A percentile compares a stretch with the other conserved stretches of the same genome.
phyloP scores from a whole-genome alignment of 2,888 invertebrate genomes.

The Hirtodrosophila alboralis region DNA sequence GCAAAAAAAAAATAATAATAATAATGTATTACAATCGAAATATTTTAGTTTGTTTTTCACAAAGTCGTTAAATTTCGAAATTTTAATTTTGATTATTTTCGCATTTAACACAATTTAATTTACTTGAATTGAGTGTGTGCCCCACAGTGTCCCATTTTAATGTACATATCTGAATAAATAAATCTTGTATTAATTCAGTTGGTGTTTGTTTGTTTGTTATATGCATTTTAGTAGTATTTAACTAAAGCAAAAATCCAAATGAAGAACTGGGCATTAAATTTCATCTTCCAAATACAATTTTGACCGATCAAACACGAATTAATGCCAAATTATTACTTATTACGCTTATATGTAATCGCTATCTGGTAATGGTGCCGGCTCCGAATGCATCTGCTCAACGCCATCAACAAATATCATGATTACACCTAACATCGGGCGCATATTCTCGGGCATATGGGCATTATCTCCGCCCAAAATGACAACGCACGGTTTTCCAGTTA shows the following conservation, averaged over 20 bases:
- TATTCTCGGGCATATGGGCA: constrained; percentile 53
- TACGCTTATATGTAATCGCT: constrained; percentile 26
- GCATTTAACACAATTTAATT: constrained; percentile 18
- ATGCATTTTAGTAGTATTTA: background rate
- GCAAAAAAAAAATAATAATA: too few relatives aligned
- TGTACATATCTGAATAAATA: too few relatives aligned
- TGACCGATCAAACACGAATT: constrained; percentile 28
- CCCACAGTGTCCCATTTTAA: too few relatives aligned
- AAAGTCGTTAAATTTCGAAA: constrained; percentile 5
- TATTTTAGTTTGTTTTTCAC: background rate
- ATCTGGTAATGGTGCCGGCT: constrained; percentile 22
- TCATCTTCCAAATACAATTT: constrained; percentile 21
- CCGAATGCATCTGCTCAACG: constrained; percentile 41
- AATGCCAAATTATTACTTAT: constrained; percentile 1
- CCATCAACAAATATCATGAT: constrained; percentile 59
- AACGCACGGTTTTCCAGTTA: constrained; percentile 49
- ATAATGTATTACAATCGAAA: constrained; percentile 1
- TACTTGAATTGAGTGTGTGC: constrained; percentile 2
- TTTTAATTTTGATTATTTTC: background rate
- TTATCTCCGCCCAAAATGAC: constrained; percentile 50
- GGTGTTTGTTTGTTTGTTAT: background rate
- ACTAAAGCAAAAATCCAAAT: constrained; percentile 2
- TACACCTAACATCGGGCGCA: constrained; percentile 45
- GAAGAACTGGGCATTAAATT: constrained; percentile 14
- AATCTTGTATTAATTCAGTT: too few relatives aligned